Evolutionary conservation across 2,888 invertebrate genomes (phyloP), one percentile per base, ranked within the genome.

Genomic region (Panopea generosa): DNA sequence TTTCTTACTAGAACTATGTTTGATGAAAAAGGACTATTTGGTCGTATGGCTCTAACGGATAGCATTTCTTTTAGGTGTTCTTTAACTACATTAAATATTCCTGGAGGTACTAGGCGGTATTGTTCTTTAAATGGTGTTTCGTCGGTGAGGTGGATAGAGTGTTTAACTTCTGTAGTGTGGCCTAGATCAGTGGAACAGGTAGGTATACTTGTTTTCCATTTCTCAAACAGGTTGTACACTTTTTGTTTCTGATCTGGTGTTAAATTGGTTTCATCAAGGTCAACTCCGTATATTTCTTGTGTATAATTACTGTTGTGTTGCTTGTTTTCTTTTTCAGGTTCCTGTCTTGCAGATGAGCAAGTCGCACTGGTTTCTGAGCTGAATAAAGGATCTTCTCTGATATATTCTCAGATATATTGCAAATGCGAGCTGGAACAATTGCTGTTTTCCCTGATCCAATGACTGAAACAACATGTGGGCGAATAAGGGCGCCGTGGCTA

Each of bases 1-100:
- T 67, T 67, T 20, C 67, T 57, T 11, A 59, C 67, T 6, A 67
- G 33, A n/a, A 59, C 67, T 11, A 56, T 47, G 33, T 66, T 56
- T 26, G 60, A 68, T 11, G 52, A 60, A 18, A 24, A 60, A 2
- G 68, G 53, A 22, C 68, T 68, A 1, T 52, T 52, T 22, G 68
- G 60, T 52, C 60, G n/a, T 26, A 68, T 68, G 20, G 68, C 69
- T n/a, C 69, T 56, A 11, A 69, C 55, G n/a, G 61, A 47, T 2
- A 69, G 2, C 69, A 68, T 69, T 1, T 69, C 62, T 16, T 20
- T 18, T 1, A 69, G 45, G 27, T 53, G 68, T 27, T 69, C 53
- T 40, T 53, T 50, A 2, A 69, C 53, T 33, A 59, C 68, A 26
- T 69, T 50, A 18, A 45, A 60, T 18, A 60, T 20, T 18, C 52